Conservation (phyloP, 2,888 invertebrate genomes). For the Ochropacha duplaris region DNA sequence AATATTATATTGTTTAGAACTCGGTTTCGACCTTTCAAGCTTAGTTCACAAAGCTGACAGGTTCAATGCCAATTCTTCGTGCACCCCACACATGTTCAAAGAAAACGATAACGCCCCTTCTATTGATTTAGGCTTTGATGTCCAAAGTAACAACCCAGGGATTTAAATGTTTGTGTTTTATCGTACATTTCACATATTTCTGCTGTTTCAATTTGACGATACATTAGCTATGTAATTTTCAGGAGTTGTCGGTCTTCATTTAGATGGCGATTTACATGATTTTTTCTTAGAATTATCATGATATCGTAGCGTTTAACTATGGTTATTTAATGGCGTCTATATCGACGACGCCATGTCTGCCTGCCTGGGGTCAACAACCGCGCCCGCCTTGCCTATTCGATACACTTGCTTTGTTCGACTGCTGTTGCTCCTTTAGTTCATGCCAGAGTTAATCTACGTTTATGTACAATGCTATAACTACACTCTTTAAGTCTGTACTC, state of each 20-base stretch:
- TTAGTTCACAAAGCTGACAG: slow-evolving; percentile 13
- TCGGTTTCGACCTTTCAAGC: slow-evolving; percentile 15
- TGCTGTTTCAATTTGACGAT: not conserved
- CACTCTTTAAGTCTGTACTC: slow-evolving; percentile 16
- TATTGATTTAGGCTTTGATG: slow-evolving; percentile 8
- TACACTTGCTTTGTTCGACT: slow-evolving; percentile 62
- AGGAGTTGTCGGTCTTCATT: not conserved
- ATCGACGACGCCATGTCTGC: slow-evolving; percentile 72
- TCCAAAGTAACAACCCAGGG: not conserved
- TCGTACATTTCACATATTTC: not conserved
- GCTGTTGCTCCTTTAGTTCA: slow-evolving; percentile 51
- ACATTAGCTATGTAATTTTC: not conserved
- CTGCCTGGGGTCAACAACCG: slow-evolving; percentile 59
- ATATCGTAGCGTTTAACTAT: slow-evolving; percentile 24
- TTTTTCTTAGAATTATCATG: not conserved
- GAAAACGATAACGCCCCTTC: slow-evolving; percentile 11
- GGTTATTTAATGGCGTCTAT: slow-evolving; percentile 53
- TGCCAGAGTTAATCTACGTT: slow-evolving; percentile 40
- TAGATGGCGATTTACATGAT: not conserved
- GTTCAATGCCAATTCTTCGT: slow-evolving; percentile 17
- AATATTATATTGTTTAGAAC: slow-evolving; percentile 10
- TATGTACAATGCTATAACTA: slow-evolving; percentile 30
- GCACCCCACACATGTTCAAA: slow-evolving; percentile 19
- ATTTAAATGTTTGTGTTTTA: not conserved
- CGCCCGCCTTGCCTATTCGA: slow-evolving; percentile 56